phyloP scores from a whole-genome alignment of 2,113 vertebrate genomes.

The Ageneiosus marmoratus region DNA sequence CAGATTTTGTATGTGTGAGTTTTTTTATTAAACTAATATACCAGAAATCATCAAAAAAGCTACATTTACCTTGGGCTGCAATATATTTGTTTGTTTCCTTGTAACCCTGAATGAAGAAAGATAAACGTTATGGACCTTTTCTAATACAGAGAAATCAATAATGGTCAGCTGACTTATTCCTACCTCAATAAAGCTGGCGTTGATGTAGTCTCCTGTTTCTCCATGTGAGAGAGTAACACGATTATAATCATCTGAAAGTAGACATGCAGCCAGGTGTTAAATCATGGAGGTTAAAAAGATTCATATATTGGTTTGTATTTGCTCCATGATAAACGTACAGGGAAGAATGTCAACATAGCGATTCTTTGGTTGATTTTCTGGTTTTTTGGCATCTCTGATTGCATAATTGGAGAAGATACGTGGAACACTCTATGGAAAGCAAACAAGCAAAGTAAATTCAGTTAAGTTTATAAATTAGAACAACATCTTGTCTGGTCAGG shows the following conservation, averaged over 20 bases:
- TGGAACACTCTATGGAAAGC: slow-evolving; percentile 84
- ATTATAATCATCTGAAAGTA: slow-evolving; percentile 86
- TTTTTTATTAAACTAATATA: too few species aligned
- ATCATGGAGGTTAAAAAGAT: background rate
- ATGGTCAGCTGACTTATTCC: slow-evolving; percentile 43
- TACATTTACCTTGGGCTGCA: slow-evolving; percentile 88
- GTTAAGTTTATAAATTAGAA: background rate
- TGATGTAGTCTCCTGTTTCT: slow-evolving; percentile 87
- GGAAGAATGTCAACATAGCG: slow-evolving; percentile 96
- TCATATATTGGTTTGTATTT: background rate
- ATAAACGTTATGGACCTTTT: background rate
- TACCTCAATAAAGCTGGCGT: slow-evolving; percentile 95
- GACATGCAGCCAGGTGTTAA: background rate
- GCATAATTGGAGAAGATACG: slow-evolving; percentile 85
- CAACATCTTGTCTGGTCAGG: background rate
- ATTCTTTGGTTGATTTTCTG: slow-evolving; percentile 86
- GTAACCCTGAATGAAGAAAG: slow-evolving; percentile 79
- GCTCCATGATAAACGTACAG: slow-evolving; percentile 75
- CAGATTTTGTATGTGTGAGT: background rate
- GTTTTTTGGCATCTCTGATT: slow-evolving; percentile 88
- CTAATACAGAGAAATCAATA: background rate
- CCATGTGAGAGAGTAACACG: slow-evolving; percentile 85
- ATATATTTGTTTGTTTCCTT: slow-evolving; percentile 96
- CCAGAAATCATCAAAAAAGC: background rate
- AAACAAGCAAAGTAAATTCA: slow-evolving; percentile 37